Base-by-base conservation (phyloP, 2,797 vertebrate species). In the Anguilla marmorata region DNA sequence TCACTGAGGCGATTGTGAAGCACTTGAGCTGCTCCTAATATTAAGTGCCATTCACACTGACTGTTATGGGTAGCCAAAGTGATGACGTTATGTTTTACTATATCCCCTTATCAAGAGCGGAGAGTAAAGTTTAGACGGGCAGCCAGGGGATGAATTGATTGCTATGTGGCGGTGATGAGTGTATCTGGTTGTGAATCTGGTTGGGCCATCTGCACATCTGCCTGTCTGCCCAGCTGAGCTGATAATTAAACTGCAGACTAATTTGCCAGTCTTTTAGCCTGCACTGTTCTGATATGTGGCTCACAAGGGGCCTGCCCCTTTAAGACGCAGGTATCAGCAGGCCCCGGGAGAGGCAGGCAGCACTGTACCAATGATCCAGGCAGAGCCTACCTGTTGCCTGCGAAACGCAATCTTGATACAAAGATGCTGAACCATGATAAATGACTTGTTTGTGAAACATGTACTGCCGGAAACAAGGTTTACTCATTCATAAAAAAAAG, bases 31-130 rank as follows among this genome's bases (percentile, higher is more conserved):
- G 30, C n/a, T 3, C 16, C 9, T 41, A 19, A 16, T 16, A 41
- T 76, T 19, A 76, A 74, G 69, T 74, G 30, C 11, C 27, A 41
- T 41, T 41, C 74, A 76, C 41, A 76, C 41, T 76, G 74, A 76
- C 37, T 76, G 74, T 41, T 33, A 8, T 9, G 30, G 33, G 41
- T 11, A 76, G 74, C 14, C 74, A 76, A 19, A 45, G 74, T 76
- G 74, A 76, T 76, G 74, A 76, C 74, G 19, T 76, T 76, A 76
- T 76, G 74, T 76, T 76, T 76, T 76, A 76, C 33, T 76, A 74
- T 7, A 74, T 74, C 69, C 69, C 69, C 69, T 33, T 74, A 74
- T 74, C 69, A 37, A 16, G 69, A 74, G 69, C 69, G 9, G 69
- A 76, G 74, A 19, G 33, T 37, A 76, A 76, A 76, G 30, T 76